phyloP scores from a whole-genome alignment of 2,888 invertebrate species.

The Anaspis maculata region DNA sequence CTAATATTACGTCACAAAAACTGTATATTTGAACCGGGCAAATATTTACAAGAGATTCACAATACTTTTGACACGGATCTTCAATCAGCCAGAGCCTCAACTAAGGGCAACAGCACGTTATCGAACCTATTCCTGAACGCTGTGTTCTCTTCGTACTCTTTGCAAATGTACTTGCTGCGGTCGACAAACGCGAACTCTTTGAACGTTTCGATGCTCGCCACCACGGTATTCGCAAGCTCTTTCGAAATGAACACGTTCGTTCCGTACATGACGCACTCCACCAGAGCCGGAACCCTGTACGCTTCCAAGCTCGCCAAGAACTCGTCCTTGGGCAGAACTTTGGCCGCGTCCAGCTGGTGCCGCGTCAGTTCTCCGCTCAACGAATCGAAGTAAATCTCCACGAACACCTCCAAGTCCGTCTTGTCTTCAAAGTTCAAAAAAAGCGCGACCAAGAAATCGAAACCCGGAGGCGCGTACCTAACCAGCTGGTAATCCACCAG shows the following conservation, averaged over 20 bases:
- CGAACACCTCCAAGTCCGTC: conserved; percentile 46
- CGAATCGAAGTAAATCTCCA: conserved; percentile 50
- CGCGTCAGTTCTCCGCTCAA: conserved; percentile 41
- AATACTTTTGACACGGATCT: too few species aligned
- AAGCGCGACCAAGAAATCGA: conserved; percentile 52
- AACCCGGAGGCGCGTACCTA: conserved; percentile 55
- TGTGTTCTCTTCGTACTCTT: conserved; percentile 46
- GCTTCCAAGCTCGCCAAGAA: conserved; percentile 44
- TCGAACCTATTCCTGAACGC: conserved; percentile 46
- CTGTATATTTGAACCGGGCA: too few species aligned
- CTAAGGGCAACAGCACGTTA: conserved; percentile 49
- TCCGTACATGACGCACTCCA: conserved; percentile 48
- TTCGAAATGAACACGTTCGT: conserved; percentile 49
- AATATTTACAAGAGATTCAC: too few species aligned
- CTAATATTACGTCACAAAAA: too few species aligned
- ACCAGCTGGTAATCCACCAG: conserved; percentile 64
- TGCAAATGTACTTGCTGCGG: conserved; percentile 47
- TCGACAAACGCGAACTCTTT: conserved; percentile 47
- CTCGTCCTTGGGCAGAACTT: conserved; percentile 40
- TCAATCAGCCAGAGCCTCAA: too few species aligned
- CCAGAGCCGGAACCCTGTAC: conserved; percentile 47
- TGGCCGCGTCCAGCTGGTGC: conserved; percentile 38
- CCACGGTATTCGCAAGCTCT: conserved; percentile 42
- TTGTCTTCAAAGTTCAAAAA: conserved; percentile 47
- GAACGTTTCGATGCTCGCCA: conserved; percentile 46